Conservation (phyloP, 2,888 invertebrate genomes). For the Mechanitis mazaeus region DNA sequence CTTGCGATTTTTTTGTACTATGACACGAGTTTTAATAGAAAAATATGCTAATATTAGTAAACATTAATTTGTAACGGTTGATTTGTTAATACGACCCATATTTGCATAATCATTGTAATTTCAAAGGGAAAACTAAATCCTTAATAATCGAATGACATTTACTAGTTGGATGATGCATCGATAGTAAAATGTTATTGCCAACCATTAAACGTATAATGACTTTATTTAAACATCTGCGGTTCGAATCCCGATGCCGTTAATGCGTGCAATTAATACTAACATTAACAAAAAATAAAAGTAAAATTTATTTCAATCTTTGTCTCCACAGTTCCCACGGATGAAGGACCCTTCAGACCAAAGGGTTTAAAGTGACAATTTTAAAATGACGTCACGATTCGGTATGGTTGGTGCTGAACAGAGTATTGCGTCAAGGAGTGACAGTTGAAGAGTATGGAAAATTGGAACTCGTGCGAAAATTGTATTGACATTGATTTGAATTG, state of each 20-base stretch:
- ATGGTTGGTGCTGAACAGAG: conserved; percentile 51
- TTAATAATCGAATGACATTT: conserved; percentile 62
- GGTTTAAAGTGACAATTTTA: conserved; percentile 66
- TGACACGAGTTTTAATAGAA: conserved; percentile 67
- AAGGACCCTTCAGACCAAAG: conserved; percentile 47
- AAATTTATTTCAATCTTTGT: conserved; percentile 22
- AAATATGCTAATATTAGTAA: conserved; percentile 69
- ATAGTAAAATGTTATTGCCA: conserved; percentile 55
- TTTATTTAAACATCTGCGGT: conserved; percentile 60
- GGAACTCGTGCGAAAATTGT: conserved; percentile 61
- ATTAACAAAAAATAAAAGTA: conserved; percentile 13
- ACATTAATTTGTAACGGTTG: conserved; percentile 76
- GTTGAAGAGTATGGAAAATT: conserved; percentile 63
- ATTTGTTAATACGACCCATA: conserved; percentile 62
- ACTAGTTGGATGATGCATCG: conserved; percentile 61
- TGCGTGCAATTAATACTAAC: conserved; percentile 27
- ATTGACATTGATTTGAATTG: conserved; percentile 33
- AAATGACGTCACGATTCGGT: conserved; percentile 62
- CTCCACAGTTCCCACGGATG: conserved; percentile 48
- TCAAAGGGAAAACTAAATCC: conserved; percentile 39
- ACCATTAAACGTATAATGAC: conserved; percentile 47
- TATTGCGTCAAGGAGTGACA: conserved; percentile 68
- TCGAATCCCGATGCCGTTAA: conserved; percentile 35
- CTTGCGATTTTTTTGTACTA: conserved; percentile 40
- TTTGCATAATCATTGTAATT: conserved; percentile 61